Percentiles rank a stretch among this genome's conserved stretches.
Evolutionary conservation across 2,113 vertebrate species (phyloP).

Genomic region (Arenaria interpres): DNA sequence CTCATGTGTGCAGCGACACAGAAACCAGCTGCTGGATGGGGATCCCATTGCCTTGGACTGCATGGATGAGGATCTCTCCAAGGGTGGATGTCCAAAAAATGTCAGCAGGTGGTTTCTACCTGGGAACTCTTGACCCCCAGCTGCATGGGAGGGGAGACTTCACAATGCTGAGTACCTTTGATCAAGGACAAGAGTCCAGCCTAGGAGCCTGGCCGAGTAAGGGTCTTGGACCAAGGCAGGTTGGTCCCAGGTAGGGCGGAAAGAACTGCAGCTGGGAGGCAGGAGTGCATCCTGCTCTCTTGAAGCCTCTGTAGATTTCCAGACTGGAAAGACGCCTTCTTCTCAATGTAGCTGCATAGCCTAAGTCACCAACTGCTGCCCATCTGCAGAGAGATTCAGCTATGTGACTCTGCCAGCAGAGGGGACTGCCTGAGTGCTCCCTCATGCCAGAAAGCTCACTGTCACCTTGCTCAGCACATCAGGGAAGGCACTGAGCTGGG

Average conservation of each 20-base stretch:
- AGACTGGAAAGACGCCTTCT: background rate
- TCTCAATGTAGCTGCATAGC: background rate
- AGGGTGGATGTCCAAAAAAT: background rate
- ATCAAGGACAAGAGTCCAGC: background rate
- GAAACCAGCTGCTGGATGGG: conserved; percentile 29
- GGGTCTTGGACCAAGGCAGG: background rate
- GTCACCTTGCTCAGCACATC: background rate
- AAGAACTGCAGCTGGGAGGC: background rate
- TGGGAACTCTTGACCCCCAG: background rate
- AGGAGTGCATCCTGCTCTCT: background rate
- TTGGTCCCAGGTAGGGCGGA: background rate
- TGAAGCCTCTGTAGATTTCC: background rate
- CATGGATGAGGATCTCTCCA: background rate
- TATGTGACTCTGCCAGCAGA: background rate
- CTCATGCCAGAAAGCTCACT: background rate
- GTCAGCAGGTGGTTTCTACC: background rate
- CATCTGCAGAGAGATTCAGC: background rate
- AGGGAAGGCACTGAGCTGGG: background rate
- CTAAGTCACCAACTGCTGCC: background rate
- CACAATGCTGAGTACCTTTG: background rate
- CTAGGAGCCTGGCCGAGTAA: background rate
- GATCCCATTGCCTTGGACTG: background rate
- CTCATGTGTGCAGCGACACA: conserved; percentile 57
- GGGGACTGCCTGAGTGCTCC: background rate
- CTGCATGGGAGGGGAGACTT: background rate